Conservation (phyloP, 2,888 invertebrate species). For the Argynnis bischoffii region DNA sequence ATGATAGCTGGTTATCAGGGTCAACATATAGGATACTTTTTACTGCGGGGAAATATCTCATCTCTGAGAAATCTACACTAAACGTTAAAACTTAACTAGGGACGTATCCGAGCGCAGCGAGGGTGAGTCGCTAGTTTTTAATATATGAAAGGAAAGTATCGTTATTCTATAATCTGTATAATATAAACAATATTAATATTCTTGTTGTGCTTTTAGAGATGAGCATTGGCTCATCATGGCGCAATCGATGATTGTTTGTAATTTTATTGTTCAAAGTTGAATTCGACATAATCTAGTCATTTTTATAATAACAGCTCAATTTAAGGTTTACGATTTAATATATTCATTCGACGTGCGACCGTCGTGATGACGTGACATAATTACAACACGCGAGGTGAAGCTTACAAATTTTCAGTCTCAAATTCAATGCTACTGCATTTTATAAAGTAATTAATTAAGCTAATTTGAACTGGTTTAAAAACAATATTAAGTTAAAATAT, state of each 20-base stretch:
- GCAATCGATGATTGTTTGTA: constrained; percentile 31
- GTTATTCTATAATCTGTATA: too few relatives aligned
- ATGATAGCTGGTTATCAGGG: too few relatives aligned
- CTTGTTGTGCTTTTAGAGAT: constrained; percentile 21
- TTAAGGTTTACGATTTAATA: constrained; percentile 38
- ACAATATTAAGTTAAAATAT: too few relatives aligned
- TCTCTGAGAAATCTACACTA: too few relatives aligned
- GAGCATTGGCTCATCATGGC: neutral
- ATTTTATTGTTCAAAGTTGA: constrained; percentile 51
- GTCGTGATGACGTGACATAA: constrained; percentile 43
- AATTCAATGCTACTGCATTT: constrained; percentile 4
- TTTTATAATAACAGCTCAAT: constrained; percentile 44
- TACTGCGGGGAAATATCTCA: too few relatives aligned
- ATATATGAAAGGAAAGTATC: too few relatives aligned
- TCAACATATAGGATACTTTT: too few relatives aligned
- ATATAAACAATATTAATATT: constrained; percentile 6
- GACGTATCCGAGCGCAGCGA: too few relatives aligned
- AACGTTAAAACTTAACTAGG: too few relatives aligned
- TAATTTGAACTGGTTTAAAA: neutral
- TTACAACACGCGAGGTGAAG: constrained; percentile 12
- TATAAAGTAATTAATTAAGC: constrained; percentile 3
- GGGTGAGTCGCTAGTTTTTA: too few relatives aligned
- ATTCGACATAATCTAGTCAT: constrained; percentile 41
- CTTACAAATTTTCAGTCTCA: constrained; percentile 22
- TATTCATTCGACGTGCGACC: constrained; percentile 44